A percentile compares a stretch with the other conserved stretches of the same genome.
These are phyloP conservation scores for Etheostoma nigrum DNA, from an alignment of 2,797 vertebrate genomes.

Conservation along the genomic window DNA sequence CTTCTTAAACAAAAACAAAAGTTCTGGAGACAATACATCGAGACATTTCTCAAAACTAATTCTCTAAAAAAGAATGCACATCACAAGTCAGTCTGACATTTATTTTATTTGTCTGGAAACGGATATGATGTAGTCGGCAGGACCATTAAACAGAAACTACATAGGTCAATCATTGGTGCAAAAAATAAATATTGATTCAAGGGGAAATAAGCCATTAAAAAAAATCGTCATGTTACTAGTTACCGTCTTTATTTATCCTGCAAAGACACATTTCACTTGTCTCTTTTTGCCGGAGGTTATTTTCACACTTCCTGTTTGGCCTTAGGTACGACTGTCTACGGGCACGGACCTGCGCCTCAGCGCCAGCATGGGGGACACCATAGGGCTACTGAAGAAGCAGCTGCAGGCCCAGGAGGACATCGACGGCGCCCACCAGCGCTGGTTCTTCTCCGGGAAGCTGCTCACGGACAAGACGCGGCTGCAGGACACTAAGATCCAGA, in stretches of 20 bases:
- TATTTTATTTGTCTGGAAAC: too few relatives aligned
- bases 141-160: too few relatives aligned
- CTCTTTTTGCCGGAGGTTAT: not conserved
- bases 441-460: constrained; percentile 99
- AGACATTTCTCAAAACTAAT: too few relatives aligned
- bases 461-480: constrained; percentile 97
- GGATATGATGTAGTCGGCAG: too few relatives aligned
- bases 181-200: too few relatives aligned
- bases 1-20: too few relatives aligned
- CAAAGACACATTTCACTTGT: not conserved
- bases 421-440: constrained; percentile 92
- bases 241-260: not conserved
- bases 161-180: too few relatives aligned
- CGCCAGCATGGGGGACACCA: constrained; percentile 94
- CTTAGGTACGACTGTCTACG: constrained; percentile 93
- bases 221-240: not conserved
- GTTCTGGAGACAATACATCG: too few relatives aligned
- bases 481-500: constrained; percentile 99
- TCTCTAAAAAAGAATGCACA: too few relatives aligned
- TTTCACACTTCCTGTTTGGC: constrained; percentile 1
- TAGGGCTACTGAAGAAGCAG: constrained; percentile 96
- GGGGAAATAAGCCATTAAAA: too few relatives aligned
- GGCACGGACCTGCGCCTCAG: constrained; percentile 95
- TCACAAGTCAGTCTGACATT: too few relatives aligned
- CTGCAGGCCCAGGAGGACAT: constrained; percentile 94